Evolutionary conservation across 2,888 invertebrate genomes (phyloP).

Genomic region (Brachylomia viminalis): DNA sequence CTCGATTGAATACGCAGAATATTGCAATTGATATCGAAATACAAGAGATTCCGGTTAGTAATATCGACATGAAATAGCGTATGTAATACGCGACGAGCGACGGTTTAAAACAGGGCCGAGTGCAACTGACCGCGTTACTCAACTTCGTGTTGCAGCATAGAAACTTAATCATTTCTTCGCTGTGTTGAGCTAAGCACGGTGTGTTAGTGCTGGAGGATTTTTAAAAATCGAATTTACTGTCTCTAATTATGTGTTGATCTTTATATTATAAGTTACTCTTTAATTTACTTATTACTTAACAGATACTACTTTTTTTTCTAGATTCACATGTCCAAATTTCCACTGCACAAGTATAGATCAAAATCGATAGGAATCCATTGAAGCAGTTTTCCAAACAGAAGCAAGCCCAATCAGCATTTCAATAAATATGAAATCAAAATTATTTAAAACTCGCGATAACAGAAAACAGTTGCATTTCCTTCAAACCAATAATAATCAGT

Average conservation of each 20-base stretch:
- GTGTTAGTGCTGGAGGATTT: not conserved
- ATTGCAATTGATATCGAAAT: conserved; percentile 10
- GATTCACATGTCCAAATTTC: not conserved
- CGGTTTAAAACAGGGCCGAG: conserved; percentile 32
- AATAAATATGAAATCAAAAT: conserved; percentile 6
- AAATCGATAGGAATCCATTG: not conserved
- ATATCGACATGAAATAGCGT: conserved; percentile 42
- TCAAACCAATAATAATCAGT: conserved; percentile 25
- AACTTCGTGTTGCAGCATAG: conserved; percentile 55
- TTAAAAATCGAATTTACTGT: not conserved
- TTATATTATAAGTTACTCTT: not conserved
- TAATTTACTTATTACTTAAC: not conserved
- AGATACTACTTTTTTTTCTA: not conserved
- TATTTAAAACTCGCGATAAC: conserved; percentile 21
- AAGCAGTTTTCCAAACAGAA: not conserved
- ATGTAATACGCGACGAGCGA: conserved; percentile 30
- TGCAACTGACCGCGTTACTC: conserved; percentile 61
- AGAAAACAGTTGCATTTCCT: conserved; percentile 37
- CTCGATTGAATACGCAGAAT: conserved; percentile 15
- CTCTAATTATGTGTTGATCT: not conserved
- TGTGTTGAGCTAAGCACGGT: conserved; percentile 8
- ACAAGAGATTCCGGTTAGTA: conserved; percentile 13
- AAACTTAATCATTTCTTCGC: conserved; percentile 38
- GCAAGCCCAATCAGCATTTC: not conserved
- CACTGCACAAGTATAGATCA: not conserved